Base-by-base conservation (phyloP, 1,140 invertebrate genomes). In the Macrostomum lignano region DNA sequence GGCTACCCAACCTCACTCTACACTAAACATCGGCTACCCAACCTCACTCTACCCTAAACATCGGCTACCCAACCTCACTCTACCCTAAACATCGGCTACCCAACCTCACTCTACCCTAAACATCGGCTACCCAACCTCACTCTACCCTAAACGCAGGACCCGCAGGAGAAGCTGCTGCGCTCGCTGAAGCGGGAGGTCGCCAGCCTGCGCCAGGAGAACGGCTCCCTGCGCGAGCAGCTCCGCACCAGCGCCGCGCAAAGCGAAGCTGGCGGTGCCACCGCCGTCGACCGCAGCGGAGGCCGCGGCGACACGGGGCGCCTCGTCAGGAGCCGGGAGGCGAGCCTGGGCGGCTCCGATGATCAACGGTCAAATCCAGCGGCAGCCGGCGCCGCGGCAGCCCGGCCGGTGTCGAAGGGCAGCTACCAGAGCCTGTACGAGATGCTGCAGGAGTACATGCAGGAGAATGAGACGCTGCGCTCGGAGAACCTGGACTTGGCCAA, bases 121-220 rank as follows among this genome's bases (percentile, higher is more conserved):
- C n/a, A n/a, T n/a, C n/a, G n/a, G n/a, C n/a, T n/a, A n/a, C n/a
- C n/a, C n/a, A n/a, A n/a, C n/a, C n/a, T n/a, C n/a, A n/a, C n/a
- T n/a, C n/a, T n/a, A n/a, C n/a, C n/a, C n/a, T n/a, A n/a, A n/a
- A n/a, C n/a, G n/a, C n/a, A n/a, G n/a, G n/a, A n/a, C 25, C 76
- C 79, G 0, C 58, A 78, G 37, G 81, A 88, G 49, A 74, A 77
- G 10, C 52, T 86, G 1, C 86, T 91, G 39, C 49, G 86, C 4
- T 77, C 70, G 46, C 49, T 91, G 23, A 82, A 84, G 53, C 58
- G 75, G 25, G 78, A 86, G 58, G 70, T 58, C 2, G 49, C 51
- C 41, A 40, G 53, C 17, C 36, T 58, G 20, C 31, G 51, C 22
- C 46, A 49, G 37, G 55, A 58, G 33, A 58, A 58, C 33, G 45